Base-by-base conservation (phyloP, 2,797 vertebrate genomes). In the Coregonus sp. region DNA sequence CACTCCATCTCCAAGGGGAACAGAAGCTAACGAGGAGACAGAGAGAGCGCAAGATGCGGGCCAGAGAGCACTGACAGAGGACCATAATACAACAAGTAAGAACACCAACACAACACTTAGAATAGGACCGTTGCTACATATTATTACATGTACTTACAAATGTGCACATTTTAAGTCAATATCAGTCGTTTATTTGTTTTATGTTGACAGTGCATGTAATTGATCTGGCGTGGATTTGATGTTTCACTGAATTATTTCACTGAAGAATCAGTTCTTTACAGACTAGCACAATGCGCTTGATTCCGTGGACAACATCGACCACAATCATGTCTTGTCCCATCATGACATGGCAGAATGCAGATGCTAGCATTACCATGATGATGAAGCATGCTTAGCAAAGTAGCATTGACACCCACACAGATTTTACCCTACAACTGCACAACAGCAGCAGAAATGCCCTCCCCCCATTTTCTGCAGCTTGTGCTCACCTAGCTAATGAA, bases 71-170 rank as follows among this genome's bases (percentile, higher is more conserved):
- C 81, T 86, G 40, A 90, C 85, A 82, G 87, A 75, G 68, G 91
- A 70, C 29, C 74, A 85, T 2, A 80, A 89, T 7, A 68, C 86
- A 81, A 89, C 81, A 89, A 92, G 94, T 94, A 91, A 92, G 90
- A 78, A 61, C 40, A 12, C 40, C 40, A 47, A 59, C 18, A 9
- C n/a, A 20, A 20, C 56, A 59, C 16, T 1, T 3, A 59, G 56
- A 59, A 59, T 59, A 59, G 1, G 56, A 20, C 9, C 11, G 40
- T 59, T 5, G n/a, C 16, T 7, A 59, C 6, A 59, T 59, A 16
- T 5, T 20, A n/a, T 59, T n/a, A 59, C 56, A 59, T 1, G 0
- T 2, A 5, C 4, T n/a, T 59, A n/a, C 5, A 59, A 5, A n/a
- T 20, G 7, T 59, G 56, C 9, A 47, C 0, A 12, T 47, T 11